Percentiles rank a stretch among this genome's conserved stretches.
Evolutionary conservation across 2,888 invertebrate genomes (phyloP).

Genomic region (Scotopteryx bipunctaria): DNA sequence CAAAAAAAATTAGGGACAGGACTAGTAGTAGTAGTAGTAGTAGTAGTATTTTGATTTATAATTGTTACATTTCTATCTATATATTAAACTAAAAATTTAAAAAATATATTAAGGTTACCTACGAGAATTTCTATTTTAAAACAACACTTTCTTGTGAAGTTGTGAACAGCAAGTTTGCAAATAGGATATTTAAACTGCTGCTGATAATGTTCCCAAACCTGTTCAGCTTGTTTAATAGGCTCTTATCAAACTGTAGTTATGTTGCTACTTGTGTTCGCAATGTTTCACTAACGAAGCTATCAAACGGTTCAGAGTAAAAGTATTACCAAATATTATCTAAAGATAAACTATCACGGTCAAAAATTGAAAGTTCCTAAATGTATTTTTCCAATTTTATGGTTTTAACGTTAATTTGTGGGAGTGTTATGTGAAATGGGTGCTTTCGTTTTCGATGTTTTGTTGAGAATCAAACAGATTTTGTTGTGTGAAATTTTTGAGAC

Average conservation of each 20-base stretch:
- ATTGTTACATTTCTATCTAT: too few species aligned
- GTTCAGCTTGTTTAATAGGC: constrained; percentile 26
- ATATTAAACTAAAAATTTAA: too few species aligned
- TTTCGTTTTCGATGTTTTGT: constrained; percentile 29
- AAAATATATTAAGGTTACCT: background rate
- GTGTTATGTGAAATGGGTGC: constrained; percentile 32
- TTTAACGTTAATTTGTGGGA: constrained; percentile 1
- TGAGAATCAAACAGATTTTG: constrained; percentile 36
- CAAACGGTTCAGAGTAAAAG: background rate
- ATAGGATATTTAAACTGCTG: constrained; percentile 17
- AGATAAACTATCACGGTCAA: too few species aligned
- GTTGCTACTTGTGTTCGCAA: background rate
- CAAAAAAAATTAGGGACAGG: too few species aligned
- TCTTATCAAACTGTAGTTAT: constrained; percentile 24
- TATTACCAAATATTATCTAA: too few species aligned
- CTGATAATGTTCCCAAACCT: constrained; percentile 25
- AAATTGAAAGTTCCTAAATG: constrained; percentile 9
- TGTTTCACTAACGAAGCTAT: background rate
- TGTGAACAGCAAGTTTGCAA: constrained; percentile 28
- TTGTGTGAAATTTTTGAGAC: constrained; percentile 19
- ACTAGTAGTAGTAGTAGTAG: too few species aligned
- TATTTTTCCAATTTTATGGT: background rate
- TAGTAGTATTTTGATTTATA: too few species aligned
- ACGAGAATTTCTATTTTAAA: constrained; percentile 16
- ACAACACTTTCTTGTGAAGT: constrained; percentile 24